Base-by-base conservation (phyloP, 2,797 vertebrate species). In the Pelochelys cantorii region DNA sequence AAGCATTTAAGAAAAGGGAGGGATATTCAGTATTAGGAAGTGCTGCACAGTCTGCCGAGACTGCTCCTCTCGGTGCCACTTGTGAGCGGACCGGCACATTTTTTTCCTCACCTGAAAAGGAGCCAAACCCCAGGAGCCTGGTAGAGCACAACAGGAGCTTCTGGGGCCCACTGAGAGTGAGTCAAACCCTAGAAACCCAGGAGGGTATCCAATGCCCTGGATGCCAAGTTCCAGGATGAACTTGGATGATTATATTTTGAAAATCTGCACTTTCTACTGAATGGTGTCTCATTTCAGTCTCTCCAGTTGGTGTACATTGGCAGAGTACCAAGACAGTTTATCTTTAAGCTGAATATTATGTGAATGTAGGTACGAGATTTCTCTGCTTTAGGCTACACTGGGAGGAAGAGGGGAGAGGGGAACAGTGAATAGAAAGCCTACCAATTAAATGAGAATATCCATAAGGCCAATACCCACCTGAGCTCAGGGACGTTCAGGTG, bases 111-210 rank as follows among this genome's bases (percentile, higher is more conserved):
- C 68, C 20, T 75, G 37, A 71, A n/a, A n/a, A 81, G 84, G 9
- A 17, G 53, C 81, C 29, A 83, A 2, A 5, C 71, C 48, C 31
- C 5, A 11, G 5, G 3, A 14, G 37, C 0, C 0, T 59, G 81
- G 42, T 7, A 83, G 57, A 71, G 3, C 62, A 48, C 42, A 1
- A 42, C 74, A 62, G 2, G n/a, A 80, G 25, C 9, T 15, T 37
- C n/a, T 57, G 34, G 55, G 9, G 62, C 87, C 5, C 4, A 22
- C 15, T 12, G 74, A 65, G 27, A 31, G 12, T 55, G 91, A 91
- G 80, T 1, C 8, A 55, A 0, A 83, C 25, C 31, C 65, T 11
- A 57, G 62, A 52, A 4, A 42, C 20, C 7, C 52, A 84, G 48
- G 34, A 68, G 31, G n/a, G 65, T 17, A 17, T 68, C 31, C n/a